A percentile compares a stretch with the other conserved stretches of the same genome.
Evolutionary conservation across 1,140 invertebrate genomes (phyloP).

Genomic region (Formica exsecta): DNA sequence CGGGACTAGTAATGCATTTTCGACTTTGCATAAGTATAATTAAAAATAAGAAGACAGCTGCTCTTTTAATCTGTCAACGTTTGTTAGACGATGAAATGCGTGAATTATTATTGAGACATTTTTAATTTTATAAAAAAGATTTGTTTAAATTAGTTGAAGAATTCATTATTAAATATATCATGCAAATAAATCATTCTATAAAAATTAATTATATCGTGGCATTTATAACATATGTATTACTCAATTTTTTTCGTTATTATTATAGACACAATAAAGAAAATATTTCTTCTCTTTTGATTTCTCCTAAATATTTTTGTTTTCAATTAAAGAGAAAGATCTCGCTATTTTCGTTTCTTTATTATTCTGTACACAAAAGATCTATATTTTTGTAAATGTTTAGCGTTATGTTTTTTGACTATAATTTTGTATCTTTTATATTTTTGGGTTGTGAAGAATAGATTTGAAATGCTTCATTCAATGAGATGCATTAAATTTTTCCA

Average conservation of each 20-base stretch:
- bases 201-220: neutral
- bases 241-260: neutral
- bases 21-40: slow-evolving; percentile 29
- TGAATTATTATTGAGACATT: neutral
- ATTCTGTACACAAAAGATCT: neutral
- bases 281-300: neutral
- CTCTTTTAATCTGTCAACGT: neutral
- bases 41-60: neutral
- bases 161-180: neutral
- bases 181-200: neutral
- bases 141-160: too few species aligned
- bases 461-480: slow-evolving; percentile 3
- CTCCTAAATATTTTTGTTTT: neutral
- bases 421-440: neutral
- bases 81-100: neutral
- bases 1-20: slow-evolving; percentile 20
- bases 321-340: neutral
- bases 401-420: neutral
- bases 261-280: neutral
- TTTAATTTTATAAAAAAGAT: neutral
- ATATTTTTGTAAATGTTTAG: neutral
- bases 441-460: neutral
- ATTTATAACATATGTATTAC: neutral
- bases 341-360: neutral
- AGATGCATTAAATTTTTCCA: slow-evolving; percentile 46